Evolutionary conservation across 2,888 invertebrate species (phyloP).

Genomic region (Venusia cambrica): DNA sequence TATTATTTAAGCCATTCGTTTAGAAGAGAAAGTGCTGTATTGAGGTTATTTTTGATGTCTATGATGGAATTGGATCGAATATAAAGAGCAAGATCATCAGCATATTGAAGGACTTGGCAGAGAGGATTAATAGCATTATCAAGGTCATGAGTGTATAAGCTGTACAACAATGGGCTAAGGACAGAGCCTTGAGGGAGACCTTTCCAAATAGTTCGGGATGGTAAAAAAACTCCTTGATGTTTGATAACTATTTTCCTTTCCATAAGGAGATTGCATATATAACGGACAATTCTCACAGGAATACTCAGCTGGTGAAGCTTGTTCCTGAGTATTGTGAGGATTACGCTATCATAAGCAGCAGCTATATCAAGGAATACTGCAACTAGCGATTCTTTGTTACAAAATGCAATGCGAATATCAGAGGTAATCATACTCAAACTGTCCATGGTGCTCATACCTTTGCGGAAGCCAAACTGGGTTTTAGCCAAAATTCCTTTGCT

Average conservation of each 20-base stretch:
- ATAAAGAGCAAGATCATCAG: constrained; percentile 31
- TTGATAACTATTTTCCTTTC: constrained; percentile 17
- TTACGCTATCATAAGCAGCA: constrained; percentile 33
- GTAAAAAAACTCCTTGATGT: constrained; percentile 1
- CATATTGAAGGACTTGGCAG: constrained; percentile 31
- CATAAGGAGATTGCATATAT: constrained; percentile 17
- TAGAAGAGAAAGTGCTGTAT: too few species aligned
- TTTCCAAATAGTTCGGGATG: constrained; percentile 22
- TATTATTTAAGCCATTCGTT: too few species aligned
- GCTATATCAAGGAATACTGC: constrained; percentile 33
- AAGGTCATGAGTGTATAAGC: constrained; percentile 27
- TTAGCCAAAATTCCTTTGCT: constrained; percentile 16
- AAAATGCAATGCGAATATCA: constrained; percentile 26
- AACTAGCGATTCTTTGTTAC: constrained; percentile 19
- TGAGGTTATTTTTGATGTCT: too few species aligned
- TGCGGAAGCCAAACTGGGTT: constrained; percentile 33
- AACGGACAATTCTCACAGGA: constrained; percentile 19
- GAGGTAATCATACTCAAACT: constrained; percentile 31
- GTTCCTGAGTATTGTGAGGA: constrained; percentile 26
- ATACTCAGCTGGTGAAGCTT: constrained; percentile 22
- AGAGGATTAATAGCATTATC: constrained; percentile 9
- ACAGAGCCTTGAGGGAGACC: constrained; percentile 34
- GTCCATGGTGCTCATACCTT: constrained; percentile 32
- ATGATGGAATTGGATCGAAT: background rate
- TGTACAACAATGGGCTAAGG: constrained; percentile 27